phyloP scores from a whole-genome alignment of 2,113 vertebrate species.

The Rhombomys opimus region DNA sequence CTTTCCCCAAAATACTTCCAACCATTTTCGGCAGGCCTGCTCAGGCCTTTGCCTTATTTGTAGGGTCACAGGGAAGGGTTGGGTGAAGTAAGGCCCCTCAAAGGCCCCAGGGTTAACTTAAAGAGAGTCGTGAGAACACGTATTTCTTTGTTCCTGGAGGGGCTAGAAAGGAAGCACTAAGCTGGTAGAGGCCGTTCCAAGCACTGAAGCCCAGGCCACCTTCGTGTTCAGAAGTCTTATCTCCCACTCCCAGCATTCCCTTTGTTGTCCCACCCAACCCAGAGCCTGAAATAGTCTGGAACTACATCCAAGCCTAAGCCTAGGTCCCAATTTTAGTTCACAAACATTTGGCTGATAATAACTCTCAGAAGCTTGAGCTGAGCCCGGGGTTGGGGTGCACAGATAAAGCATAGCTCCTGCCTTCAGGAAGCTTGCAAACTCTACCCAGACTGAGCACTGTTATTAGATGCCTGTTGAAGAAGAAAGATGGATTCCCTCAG shows the following conservation, averaged over 20 bases:
- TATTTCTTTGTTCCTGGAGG: conserved; percentile 36
- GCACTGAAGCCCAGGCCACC: not conserved
- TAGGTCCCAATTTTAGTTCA: conserved; percentile 62
- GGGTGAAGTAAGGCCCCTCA: not conserved
- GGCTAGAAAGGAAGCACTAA: not conserved
- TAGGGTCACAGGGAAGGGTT: not conserved
- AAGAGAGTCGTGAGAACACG: conserved; percentile 42
- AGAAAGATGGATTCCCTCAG: not conserved
- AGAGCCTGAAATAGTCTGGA: conserved; percentile 73
- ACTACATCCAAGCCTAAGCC: conserved; percentile 60
- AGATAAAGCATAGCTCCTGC: conserved; percentile 18
- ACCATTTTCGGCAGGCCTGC: not conserved
- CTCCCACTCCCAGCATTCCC: not conserved
- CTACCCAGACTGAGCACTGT: not conserved
- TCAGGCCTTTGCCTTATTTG: not conserved
- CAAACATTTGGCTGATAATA: conserved; percentile 54
- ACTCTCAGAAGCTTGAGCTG: conserved; percentile 14
- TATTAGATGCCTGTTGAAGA: not conserved
- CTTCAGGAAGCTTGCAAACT: conserved; percentile 51
- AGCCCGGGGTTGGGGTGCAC: not conserved
- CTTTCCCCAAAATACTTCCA: not conserved
- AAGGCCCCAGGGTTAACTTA: not conserved
- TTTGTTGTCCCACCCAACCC: not conserved
- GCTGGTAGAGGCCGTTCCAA: not conserved
- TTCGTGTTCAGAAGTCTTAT: conserved; percentile 44